Percentiles rank a stretch among this genome's conserved stretches.
These are phyloP conservation scores for Zeugodacus cucurbitae DNA, from an alignment of 1,140 invertebrate species.

Conservation along the genomic window DNA sequence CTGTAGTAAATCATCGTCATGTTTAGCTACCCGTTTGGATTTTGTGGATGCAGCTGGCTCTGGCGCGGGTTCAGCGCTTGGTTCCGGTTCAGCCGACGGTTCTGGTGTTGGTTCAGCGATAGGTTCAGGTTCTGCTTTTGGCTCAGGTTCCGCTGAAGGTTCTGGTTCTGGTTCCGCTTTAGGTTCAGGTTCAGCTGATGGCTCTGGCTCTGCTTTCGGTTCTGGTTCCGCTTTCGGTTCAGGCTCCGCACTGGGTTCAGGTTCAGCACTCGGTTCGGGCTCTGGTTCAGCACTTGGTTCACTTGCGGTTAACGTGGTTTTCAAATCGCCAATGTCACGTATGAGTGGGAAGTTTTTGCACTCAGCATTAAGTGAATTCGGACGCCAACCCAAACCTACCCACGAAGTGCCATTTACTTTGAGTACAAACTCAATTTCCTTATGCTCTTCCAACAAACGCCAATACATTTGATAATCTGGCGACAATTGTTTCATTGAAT, in stretches of 20 bases:
- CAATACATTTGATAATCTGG: conserved; percentile 82
- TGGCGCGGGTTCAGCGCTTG: conserved; percentile 55
- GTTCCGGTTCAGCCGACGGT: conserved; percentile 61
- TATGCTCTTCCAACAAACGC: conserved; percentile 81
- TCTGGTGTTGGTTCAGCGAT: conserved; percentile 59
- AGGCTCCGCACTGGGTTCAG: conserved; percentile 65
- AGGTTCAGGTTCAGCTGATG: conserved; percentile 60
- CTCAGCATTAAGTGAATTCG: conserved; percentile 74
- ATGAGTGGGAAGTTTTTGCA: conserved; percentile 83
- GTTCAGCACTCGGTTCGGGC: conserved; percentile 68
- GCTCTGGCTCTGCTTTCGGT: conserved; percentile 55
- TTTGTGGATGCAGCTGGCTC: conserved; percentile 58
- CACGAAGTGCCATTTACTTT: conserved; percentile 87
- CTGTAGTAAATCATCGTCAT: conserved; percentile 62
- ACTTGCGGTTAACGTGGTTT: conserved; percentile 49
- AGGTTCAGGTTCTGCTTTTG: conserved; percentile 53
- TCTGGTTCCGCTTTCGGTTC: conserved; percentile 61
- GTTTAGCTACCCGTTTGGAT: conserved; percentile 67
- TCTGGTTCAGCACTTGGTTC: conserved; percentile 61
- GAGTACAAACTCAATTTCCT: conserved; percentile 87
- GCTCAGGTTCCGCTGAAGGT: conserved; percentile 62
- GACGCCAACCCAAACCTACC: conserved; percentile 87
- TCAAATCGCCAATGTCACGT: conserved; percentile 67
- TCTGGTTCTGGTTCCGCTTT: conserved; percentile 64
- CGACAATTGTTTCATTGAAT: conserved; percentile 78